phyloP scores from a whole-genome alignment of 2,888 invertebrate genomes.

The Koerneria pararmatus region DNA sequence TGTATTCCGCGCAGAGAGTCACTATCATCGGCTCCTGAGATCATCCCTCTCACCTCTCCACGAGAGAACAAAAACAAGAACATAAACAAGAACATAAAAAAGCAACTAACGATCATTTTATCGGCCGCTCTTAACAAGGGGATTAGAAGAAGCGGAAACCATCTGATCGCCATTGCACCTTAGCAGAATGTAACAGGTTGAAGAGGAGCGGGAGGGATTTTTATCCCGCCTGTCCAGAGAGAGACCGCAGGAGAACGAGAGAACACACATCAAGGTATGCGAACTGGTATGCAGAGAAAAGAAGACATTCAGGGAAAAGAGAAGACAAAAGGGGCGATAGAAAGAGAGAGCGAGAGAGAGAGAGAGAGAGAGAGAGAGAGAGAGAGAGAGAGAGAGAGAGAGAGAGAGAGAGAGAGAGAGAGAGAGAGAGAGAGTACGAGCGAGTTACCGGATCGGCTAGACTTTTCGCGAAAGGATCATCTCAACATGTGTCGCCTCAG shows the following conservation, averaged over 20 bases:
- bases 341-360: too few species aligned
- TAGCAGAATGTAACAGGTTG: too few species aligned
- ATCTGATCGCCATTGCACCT: too few species aligned
- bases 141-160: background rate
- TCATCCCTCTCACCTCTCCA: background rate
- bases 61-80: background rate
- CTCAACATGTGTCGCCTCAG: too few species aligned
- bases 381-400: background rate
- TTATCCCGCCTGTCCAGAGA: background rate
- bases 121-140: background rate
- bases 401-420: constrained; percentile 1
- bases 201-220: background rate
- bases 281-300: too few species aligned
- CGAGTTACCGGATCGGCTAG: too few species aligned
- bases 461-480: too few species aligned
- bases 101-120: background rate
- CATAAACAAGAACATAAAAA: background rate
- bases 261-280: too few species aligned
- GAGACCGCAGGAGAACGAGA: background rate
- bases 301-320: too few species aligned
- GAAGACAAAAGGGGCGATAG: too few species aligned
- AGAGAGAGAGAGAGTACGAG: background rate
- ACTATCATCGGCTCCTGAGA: background rate
- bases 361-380: background rate
- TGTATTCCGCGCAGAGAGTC: constrained; percentile 11